Percentiles rank a stretch among this genome's conserved stretches.
These are phyloP conservation scores for Myiozetetes cayanensis DNA, from an alignment of 2,113 vertebrate species.

Conservation along the genomic window DNA sequence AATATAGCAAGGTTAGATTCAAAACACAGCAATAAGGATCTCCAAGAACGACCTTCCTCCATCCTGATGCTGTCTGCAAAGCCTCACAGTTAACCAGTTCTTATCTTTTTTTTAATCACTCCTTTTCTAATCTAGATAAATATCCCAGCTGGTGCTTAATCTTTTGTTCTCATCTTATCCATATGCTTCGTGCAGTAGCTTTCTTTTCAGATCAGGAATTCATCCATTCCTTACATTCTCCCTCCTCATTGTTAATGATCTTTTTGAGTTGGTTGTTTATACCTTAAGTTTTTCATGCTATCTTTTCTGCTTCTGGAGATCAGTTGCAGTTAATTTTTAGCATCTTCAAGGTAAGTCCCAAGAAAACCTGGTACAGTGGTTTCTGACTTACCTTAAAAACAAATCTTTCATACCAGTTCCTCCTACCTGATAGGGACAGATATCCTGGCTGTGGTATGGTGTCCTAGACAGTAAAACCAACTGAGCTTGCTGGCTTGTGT, in stretches of 20 bases:
- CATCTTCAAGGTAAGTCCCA: neutral
- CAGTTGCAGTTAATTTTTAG: neutral
- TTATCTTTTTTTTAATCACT: neutral
- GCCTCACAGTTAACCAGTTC: neutral
- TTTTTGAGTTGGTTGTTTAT: neutral
- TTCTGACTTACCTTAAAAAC: neutral
- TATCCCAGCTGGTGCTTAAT: neutral
- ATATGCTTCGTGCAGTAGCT: neutral
- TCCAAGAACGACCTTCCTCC: neutral
- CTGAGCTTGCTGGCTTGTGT: neutral
- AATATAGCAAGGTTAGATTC: rapidly evolving
- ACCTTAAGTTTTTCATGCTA: neutral
- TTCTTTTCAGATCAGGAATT: neutral
- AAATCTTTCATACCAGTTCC: neutral
- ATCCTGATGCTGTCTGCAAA: neutral
- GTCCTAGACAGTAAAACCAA: neutral
- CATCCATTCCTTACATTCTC: neutral
- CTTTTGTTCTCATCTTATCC: neutral
- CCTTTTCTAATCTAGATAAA: neutral
- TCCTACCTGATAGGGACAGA: neutral
- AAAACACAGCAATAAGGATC: neutral
- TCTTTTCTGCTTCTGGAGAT: neutral
- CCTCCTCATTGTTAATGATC: neutral
- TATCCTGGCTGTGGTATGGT: neutral
- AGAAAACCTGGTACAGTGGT: neutral